These are phyloP conservation scores for Agrochola macilenta DNA, from an alignment of 2,888 invertebrate species.

Conservation along the genomic window DNA sequence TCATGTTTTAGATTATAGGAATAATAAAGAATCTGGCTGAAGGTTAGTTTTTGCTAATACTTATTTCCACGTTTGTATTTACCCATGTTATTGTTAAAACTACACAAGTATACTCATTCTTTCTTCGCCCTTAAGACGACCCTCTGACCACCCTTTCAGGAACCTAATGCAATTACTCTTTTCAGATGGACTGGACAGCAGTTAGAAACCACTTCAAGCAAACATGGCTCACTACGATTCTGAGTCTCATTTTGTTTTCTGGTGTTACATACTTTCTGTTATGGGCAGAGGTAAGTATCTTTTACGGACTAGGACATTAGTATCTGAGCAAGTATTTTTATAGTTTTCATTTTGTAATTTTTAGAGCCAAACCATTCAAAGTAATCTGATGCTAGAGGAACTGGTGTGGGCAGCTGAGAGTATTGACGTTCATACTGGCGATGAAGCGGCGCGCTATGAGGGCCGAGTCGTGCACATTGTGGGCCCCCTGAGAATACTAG, in stretches of 20 bases:
- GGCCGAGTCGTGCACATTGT: conserved; percentile 94
- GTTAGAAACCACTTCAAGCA: conserved; percentile 91
- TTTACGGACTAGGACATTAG: neutral
- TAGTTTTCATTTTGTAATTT: neutral
- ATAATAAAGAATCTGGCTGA: neutral
- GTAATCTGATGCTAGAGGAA: conserved; percentile 95
- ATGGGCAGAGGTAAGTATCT: conserved; percentile 94
- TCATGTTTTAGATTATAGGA: neutral
- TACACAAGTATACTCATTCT: neutral
- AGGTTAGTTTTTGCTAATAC: conserved; percentile 25
- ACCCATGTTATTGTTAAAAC: neutral
- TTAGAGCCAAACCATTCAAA: conserved; percentile 95
- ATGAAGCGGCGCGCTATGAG: conserved; percentile 92
- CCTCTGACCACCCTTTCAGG: neutral
- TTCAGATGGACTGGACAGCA: conserved; percentile 82
- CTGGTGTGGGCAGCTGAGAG: conserved; percentile 90
- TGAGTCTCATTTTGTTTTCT: conserved; percentile 92
- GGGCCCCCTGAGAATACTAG: conserved; percentile 93
- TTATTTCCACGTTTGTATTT: neutral
- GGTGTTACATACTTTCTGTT: conserved; percentile 93
- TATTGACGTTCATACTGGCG: conserved; percentile 93
- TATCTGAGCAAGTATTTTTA: neutral
- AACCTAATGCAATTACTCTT: conserved; percentile 12
- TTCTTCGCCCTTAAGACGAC: neutral
- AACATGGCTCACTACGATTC: conserved; percentile 93